Evolutionary conservation across 2,888 invertebrate genomes (phyloP).

Genomic region (Ichneumoninae sp.): DNA sequence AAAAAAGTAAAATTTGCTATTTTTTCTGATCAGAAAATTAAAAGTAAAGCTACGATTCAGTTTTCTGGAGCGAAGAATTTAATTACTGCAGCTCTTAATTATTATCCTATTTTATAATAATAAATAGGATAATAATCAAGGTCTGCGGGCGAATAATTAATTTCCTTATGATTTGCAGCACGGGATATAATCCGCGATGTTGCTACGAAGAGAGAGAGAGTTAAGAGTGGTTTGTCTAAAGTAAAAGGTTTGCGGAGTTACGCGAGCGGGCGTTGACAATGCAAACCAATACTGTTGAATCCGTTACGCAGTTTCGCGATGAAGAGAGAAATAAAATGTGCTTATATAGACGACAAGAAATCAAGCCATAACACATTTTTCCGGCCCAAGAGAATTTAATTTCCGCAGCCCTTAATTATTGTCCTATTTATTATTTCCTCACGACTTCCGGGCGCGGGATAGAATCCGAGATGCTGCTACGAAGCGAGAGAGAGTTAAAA

Average conservation of each 20-base stretch:
- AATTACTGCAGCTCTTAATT: neutral
- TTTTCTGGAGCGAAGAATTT: neutral
- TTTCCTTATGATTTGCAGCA: neutral
- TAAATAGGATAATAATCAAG: too few relatives aligned
- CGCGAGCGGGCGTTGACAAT: slow-evolving; percentile 18
- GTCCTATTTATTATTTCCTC: neutral
- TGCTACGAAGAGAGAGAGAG: neutral
- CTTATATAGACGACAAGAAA: too few relatives aligned
- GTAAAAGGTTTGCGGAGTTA: slow-evolving; percentile 19
- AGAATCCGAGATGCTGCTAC: neutral
- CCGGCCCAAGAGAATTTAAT: too few relatives aligned
- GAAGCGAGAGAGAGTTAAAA: neutral
- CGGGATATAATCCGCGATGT: neutral
- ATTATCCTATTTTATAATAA: too few relatives aligned
- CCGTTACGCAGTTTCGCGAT: slow-evolving; percentile 58
- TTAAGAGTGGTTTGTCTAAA: neutral
- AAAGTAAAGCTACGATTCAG: too few relatives aligned
- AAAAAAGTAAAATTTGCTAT: too few relatives aligned
- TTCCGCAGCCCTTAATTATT: neutral
- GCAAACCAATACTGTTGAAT: neutral
- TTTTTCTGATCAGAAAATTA: too few relatives aligned
- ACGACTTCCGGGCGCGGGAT: neutral
- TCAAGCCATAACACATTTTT: too few relatives aligned
- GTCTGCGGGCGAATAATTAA: too few relatives aligned
- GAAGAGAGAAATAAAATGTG: too few relatives aligned